Conservation (phyloP, 2,797 vertebrate genomes). For the Glyptemys insculpta region DNA sequence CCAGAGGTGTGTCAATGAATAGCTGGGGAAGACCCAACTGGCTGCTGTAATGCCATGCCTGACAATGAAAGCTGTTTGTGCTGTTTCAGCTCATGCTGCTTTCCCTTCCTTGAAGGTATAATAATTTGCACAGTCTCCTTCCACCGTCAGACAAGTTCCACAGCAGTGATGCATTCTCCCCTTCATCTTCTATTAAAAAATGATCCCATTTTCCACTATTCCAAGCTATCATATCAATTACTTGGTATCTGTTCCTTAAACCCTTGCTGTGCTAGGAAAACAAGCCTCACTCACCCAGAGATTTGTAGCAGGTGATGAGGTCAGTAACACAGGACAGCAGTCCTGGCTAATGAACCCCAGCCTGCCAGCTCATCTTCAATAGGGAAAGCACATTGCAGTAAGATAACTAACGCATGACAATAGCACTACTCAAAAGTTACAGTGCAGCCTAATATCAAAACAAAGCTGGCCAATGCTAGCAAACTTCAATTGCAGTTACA, state of each 20-base stretch:
- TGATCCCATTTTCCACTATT: not conserved
- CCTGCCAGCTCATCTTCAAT: not conserved
- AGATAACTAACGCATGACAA: not conserved
- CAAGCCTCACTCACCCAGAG: not conserved
- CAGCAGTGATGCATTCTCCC: not conserved
- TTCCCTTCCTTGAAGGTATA: not conserved
- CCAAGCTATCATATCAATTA: not conserved
- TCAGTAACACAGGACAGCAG: not conserved
- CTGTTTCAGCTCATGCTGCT: not conserved
- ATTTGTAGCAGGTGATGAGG: not conserved
- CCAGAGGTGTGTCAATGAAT: not conserved
- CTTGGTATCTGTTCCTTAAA: not conserved
- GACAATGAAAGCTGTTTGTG: not conserved
- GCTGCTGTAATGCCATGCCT: not conserved
- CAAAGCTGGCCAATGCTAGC: not conserved
- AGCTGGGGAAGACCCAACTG: not conserved
- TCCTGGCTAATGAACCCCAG: not conserved
- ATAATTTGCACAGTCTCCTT: not conserved
- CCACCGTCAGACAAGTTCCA: not conserved
- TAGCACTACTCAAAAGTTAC: not conserved
- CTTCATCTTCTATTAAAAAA: not conserved
- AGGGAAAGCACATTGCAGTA: not conserved
- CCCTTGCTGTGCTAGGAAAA: not conserved
- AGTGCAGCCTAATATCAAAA: not conserved
- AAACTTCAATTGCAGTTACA: not conserved